Evolutionary conservation across 2,888 invertebrate species (phyloP).

Genomic region (Agrotis puta): DNA sequence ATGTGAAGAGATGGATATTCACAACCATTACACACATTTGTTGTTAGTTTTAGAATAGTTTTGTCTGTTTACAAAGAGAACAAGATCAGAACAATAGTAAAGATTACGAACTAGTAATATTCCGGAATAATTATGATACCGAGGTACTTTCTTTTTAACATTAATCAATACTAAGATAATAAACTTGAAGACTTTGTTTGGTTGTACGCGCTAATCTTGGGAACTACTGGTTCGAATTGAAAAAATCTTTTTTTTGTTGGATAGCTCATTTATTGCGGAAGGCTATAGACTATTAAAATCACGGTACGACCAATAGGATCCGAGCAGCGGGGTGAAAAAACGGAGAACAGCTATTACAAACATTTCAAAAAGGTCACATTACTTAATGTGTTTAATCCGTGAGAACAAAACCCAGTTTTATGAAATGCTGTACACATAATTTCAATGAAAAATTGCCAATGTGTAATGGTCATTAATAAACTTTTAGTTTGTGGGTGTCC

Average conservation of each 20-base stretch:
- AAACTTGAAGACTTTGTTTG: too few relatives aligned
- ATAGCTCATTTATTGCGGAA: too few relatives aligned
- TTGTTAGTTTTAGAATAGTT: slow-evolving; percentile 41
- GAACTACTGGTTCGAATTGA: too few relatives aligned
- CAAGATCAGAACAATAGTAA: not conserved
- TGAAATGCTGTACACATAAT: too few relatives aligned
- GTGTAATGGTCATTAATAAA: slow-evolving; percentile 20
- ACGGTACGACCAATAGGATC: too few relatives aligned
- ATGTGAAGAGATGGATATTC: slow-evolving; percentile 16
- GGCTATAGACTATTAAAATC: too few relatives aligned
- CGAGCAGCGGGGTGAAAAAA: too few relatives aligned
- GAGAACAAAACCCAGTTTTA: too few relatives aligned
- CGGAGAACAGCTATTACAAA: not conserved
- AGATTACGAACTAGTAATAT: slow-evolving; percentile 8
- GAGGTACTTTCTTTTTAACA: too few relatives aligned
- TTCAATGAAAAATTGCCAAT: slow-evolving; percentile 12
- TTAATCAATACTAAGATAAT: too few relatives aligned
- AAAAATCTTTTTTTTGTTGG: too few relatives aligned
- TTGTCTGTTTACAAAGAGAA: slow-evolving; percentile 20
- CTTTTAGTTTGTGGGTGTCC: slow-evolving; percentile 44
- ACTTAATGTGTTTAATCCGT: not conserved
- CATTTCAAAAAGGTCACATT: not conserved
- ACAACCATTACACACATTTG: slow-evolving; percentile 10
- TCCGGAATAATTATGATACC: not conserved
- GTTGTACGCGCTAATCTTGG: too few relatives aligned